Percentiles rank a stretch among this genome's conserved stretches.
Conservation (phyloP, 2,888 invertebrate genomes). For the Dicranocentrus wangi region DNA sequence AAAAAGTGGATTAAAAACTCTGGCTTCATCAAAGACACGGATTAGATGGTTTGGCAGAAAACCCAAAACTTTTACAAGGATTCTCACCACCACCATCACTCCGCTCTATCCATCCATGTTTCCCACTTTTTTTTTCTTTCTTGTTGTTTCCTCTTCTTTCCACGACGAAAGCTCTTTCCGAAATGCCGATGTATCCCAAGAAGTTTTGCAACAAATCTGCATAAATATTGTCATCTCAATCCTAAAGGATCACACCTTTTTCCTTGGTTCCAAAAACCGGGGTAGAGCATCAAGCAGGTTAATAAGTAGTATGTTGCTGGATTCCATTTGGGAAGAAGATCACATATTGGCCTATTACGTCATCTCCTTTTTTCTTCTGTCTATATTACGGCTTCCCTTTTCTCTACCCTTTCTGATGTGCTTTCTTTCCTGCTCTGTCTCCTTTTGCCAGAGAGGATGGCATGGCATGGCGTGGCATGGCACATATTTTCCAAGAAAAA, state of each 20-base stretch:
- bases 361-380: not conserved
- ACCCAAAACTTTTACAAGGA: conserved; percentile 66
- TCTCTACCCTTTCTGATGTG: not conserved
- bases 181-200: not conserved
- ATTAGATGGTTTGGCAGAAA: conserved; percentile 68
- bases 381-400: not conserved
- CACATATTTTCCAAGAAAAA: not conserved
- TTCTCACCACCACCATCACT: too few relatives aligned
- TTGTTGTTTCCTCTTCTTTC: not conserved
- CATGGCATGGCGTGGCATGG: too few relatives aligned
- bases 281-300: not conserved
- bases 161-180: not conserved
- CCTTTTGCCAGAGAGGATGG: too few relatives aligned
- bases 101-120: too few relatives aligned
- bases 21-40: conserved; percentile 71
- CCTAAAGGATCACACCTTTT: not conserved
- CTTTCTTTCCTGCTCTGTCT: too few relatives aligned
- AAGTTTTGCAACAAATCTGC: not conserved
- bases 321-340: not conserved
- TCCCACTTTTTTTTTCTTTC: not conserved
- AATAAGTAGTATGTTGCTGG: not conserved
- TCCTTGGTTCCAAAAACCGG: not conserved
- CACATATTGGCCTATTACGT: not conserved
- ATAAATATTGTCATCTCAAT: not conserved
- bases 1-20: conserved; percentile 73